phyloP scores from a whole-genome alignment of 2,113 vertebrate genomes.

The Pavo muticus region DNA sequence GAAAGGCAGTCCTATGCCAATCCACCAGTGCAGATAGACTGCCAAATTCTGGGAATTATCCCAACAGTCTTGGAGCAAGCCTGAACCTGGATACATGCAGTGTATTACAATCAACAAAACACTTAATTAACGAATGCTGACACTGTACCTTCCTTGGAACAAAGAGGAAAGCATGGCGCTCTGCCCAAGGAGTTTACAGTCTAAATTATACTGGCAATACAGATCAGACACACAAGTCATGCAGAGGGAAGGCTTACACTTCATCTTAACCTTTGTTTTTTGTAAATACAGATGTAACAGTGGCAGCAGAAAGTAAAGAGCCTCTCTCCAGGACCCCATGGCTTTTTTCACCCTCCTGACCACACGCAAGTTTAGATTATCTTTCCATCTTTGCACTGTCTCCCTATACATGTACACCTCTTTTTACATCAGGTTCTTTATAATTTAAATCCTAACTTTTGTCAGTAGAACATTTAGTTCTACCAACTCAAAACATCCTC shows the following conservation, averaged over 20 bases:
- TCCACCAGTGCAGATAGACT: not conserved
- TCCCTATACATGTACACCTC: not conserved
- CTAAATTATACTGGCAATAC: not conserved
- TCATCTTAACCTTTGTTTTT: slow-evolving; percentile 4
- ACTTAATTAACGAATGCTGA: slow-evolving; percentile 61
- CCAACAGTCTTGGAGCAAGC: slow-evolving; percentile 21
- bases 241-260: slow-evolving; percentile 24
- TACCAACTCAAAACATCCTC: not conserved
- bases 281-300: not conserved
- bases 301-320: not conserved
- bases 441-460: rapidly evolving
- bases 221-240: not conserved
- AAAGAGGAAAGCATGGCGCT: slow-evolving; percentile 26
- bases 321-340: not conserved
- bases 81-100: slow-evolving; percentile 23
- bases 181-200: slow-evolving; percentile 33
- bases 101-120: slow-evolving; percentile 47
- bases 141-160: not conserved
- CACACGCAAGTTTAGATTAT: not conserved
- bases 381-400: not conserved
- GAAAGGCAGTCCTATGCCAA: not conserved
- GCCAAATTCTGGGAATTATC: slow-evolving; percentile 49
- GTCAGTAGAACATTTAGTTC: not conserved
- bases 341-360: not conserved
- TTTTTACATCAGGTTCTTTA: not conserved